Evolutionary conservation across 2,113 vertebrate genomes (phyloP), one percentile per base, ranked within the genome.

Genomic region (Numenius arquata): DNA sequence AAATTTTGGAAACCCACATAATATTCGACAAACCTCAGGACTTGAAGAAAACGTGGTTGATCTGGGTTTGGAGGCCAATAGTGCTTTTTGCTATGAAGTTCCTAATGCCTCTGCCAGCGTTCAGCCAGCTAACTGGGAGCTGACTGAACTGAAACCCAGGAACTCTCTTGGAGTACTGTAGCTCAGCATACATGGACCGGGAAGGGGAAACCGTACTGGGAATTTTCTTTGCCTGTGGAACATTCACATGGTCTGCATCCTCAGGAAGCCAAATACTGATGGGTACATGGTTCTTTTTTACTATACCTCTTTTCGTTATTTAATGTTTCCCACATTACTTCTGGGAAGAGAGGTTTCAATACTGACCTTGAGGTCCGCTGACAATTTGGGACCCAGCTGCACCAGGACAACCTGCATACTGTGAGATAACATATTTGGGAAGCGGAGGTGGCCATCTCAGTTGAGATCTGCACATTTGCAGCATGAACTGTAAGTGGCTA

Each of bases 141-240:
- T 78, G 53, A 56, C 53, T 65, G 41, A 88, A 38, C 34, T 76
- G 63, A 79, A 91, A 58, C 47, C 45, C n/a, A 36, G 68, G 34
- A 88, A 12, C 52, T 58, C 43, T 26, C 50, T n/a, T 61, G 29
- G 47, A 52, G 15, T 67, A 2, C 25, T 79, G 19, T 45, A 61
- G 36, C 52, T 89, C 3, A 0, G 4, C 1, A 0, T 48, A 20
- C 1, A 0, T 36, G 63, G 27, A 22, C 40, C 81, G 67, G 45
- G 88, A 84, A 84, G 40, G 53, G 41, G 70, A 93, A 76, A 38
- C 75, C n/a, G 12, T 25, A 17, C 50, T 50, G 36, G 19, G 55
- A 15, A 6, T 80, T 79, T 61, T 47, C 58, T 48, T 82, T 45
- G 55, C 48, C 23, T 53, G 18, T 73, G 65, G 61, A 88, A 56